Evolutionary conservation across 2,113 vertebrate species (phyloP).

Genomic region (Trachemys scripta): DNA sequence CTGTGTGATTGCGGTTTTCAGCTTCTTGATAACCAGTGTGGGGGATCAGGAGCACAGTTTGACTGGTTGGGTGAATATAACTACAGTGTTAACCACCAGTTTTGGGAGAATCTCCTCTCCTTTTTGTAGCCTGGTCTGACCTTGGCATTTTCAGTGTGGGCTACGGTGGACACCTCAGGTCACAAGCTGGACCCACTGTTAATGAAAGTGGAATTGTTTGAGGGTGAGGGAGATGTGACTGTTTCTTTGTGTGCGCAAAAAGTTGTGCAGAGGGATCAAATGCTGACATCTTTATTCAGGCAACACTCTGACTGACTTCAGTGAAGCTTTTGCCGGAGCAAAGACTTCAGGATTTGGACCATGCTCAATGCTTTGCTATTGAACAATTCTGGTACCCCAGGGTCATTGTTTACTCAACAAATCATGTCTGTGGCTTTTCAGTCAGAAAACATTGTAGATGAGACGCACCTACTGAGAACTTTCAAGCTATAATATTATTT

Average conservation of each 20-base stretch:
- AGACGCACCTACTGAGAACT: constrained; percentile 72
- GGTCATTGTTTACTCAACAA: constrained; percentile 50
- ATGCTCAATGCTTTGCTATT: constrained; percentile 39
- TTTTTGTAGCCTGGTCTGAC: too few relatives aligned
- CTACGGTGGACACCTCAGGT: too few relatives aligned
- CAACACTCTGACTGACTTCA: neutral
- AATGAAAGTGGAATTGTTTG: neutral
- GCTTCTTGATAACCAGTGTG: too few relatives aligned
- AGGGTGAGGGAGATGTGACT: neutral
- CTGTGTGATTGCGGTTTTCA: too few relatives aligned
- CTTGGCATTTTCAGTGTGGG: too few relatives aligned
- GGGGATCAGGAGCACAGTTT: too few relatives aligned
- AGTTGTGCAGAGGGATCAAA: neutral
- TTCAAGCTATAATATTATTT: constrained; percentile 67
- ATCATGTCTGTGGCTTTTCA: constrained; percentile 58
- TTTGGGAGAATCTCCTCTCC: too few relatives aligned
- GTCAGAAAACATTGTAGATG: constrained; percentile 65
- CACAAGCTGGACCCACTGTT: neutral
- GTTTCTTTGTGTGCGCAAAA: neutral
- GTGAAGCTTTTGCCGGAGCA: neutral
- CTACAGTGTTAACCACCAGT: too few relatives aligned
- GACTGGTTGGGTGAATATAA: too few relatives aligned
- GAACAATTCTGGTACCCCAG: constrained; percentile 46
- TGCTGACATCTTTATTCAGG: neutral
- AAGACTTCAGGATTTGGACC: constrained; percentile 37